These are phyloP conservation scores for Poeciliopsis occidentalis DNA, from an alignment of 2,113 vertebrate species.

Conservation along the genomic window DNA sequence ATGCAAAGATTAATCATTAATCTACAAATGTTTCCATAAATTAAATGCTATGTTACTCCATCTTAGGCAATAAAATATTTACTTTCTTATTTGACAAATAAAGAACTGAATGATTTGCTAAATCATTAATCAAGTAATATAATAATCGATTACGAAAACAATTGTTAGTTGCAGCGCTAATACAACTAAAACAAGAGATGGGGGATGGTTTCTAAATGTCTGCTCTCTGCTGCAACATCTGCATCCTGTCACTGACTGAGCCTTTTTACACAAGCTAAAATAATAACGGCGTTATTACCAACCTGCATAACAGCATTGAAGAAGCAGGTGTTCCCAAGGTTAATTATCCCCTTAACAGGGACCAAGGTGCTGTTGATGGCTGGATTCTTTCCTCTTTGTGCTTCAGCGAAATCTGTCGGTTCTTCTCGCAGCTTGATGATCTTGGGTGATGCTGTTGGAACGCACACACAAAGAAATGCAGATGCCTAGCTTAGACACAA, in stretches of 20 bases:
- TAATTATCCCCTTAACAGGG: slow-evolving; percentile 94
- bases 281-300: slow-evolving; percentile 23
- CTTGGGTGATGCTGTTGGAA: slow-evolving; percentile 85
- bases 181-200: too few relatives aligned
- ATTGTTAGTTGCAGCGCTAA: too few relatives aligned
- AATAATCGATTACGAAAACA: too few relatives aligned
- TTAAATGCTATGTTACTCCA: too few relatives aligned
- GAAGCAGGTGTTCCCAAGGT: slow-evolving; percentile 98
- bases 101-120: too few relatives aligned
- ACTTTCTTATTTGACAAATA: too few relatives aligned
- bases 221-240: neutral
- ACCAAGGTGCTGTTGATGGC: slow-evolving; percentile 78
- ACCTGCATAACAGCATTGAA: slow-evolving; percentile 99
- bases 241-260: neutral
- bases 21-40: too few relatives aligned
- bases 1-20: too few relatives aligned
- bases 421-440: slow-evolving; percentile 87
- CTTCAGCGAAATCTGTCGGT: slow-evolving; percentile 81
- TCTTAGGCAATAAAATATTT: too few relatives aligned
- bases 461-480: slow-evolving; percentile 4
- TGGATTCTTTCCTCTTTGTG: slow-evolving; percentile 81
- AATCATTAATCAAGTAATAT: too few relatives aligned
- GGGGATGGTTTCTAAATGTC: too few relatives aligned
- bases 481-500: neutral
- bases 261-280: neutral